A percentile compares a stretch with the other conserved stretches of the same genome.
Evolutionary conservation across 2,797 vertebrate genomes (phyloP).

Genomic region (Meriones psammophilus): DNA sequence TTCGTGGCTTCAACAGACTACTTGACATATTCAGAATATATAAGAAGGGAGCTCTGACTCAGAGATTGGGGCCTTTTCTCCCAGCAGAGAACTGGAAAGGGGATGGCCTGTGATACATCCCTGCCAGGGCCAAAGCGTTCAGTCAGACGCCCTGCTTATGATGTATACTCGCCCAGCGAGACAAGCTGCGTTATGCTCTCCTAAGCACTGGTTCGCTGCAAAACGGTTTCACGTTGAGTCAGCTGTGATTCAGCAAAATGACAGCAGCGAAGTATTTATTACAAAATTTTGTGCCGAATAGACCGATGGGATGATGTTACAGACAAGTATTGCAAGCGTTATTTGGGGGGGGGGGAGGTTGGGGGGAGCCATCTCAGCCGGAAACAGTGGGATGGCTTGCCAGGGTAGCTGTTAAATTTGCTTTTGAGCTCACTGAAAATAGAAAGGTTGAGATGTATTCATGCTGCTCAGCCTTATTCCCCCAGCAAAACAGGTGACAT

Average conservation of each 20-base stretch:
- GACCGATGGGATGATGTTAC: not conserved
- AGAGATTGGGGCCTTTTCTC: not conserved
- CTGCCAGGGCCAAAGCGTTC: not conserved
- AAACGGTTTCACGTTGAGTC: not conserved
- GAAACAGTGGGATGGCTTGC: not conserved
- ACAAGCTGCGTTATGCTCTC: not conserved
- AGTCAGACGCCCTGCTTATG: not conserved
- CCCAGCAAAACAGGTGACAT: not conserved
- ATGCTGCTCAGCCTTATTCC: not conserved
- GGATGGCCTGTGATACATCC: not conserved
- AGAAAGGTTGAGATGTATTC: not conserved
- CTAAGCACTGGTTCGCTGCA: not conserved
- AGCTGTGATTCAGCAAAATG: not conserved
- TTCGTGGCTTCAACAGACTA: not conserved
- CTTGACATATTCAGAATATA: not conserved
- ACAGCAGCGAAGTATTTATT: not conserved
- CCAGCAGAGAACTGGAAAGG: not conserved
- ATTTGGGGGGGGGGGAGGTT: not conserved
- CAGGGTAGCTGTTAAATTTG: not conserved
- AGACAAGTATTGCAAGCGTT: not conserved
- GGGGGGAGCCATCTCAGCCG: not conserved
- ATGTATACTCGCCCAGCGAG: too few species aligned
- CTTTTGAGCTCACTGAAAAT: not conserved
- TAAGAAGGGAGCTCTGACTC: constrained; percentile 19
- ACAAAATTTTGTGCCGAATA: not conserved